phyloP scores from a whole-genome alignment of 2,797 vertebrate species.

The Aldrovandia affinis region DNA sequence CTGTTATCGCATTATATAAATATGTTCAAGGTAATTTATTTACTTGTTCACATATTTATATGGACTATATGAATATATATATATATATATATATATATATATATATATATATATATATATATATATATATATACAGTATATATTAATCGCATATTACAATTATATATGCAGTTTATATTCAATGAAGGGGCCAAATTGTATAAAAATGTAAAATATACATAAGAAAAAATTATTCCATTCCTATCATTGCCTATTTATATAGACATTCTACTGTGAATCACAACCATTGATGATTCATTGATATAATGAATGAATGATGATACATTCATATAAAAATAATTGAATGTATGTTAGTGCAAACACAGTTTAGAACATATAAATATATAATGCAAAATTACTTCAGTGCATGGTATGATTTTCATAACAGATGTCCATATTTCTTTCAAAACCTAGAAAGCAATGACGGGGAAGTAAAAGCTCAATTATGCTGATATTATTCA shows the following conservation, averaged over 20 bases:
- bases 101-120: not conserved
- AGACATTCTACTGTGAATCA: not conserved
- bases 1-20: not conserved
- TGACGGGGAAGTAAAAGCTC: not conserved
- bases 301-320: not conserved
- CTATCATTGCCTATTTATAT: not conserved
- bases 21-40: too few species aligned
- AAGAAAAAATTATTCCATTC: not conserved
- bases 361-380: not conserved
- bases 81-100: not conserved
- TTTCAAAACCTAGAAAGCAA: not conserved
- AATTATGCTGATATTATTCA: not conserved
- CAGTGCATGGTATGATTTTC: not conserved
- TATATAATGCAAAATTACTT: not conserved
- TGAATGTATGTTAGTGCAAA: not conserved
- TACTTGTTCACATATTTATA: too few species aligned
- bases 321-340: not conserved
- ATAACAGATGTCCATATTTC: not conserved
- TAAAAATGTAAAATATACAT: not conserved
- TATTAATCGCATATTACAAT: not conserved
- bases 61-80: not conserved
- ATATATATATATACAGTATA: too few species aligned
- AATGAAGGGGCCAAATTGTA: not conserved
- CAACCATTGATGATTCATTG: too few species aligned
- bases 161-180: not conserved